Percentiles rank a stretch among this genome's conserved stretches.
Evolutionary conservation across 2,113 vertebrate genomes (phyloP).

Genomic region (Epinephelus fuscoguttatus): DNA sequence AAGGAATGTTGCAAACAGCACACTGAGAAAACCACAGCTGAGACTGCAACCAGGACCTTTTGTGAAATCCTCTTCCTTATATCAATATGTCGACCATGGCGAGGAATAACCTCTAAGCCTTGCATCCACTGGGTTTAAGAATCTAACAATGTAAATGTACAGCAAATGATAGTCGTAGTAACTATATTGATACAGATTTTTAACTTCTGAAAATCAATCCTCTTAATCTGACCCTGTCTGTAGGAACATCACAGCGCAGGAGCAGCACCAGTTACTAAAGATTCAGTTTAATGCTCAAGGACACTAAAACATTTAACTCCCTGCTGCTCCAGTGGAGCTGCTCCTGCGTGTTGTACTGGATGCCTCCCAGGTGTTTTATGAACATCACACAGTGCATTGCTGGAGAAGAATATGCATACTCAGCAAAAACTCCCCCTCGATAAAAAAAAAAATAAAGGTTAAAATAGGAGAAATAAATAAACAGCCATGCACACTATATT

Average conservation of each 20-base stretch:
- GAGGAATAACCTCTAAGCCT: neutral
- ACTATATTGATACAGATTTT: neutral
- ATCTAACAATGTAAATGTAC: neutral
- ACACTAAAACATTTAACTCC: constrained; percentile 34
- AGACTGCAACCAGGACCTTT: neutral
- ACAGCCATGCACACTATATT: constrained; percentile 77
- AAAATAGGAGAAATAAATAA: constrained; percentile 29
- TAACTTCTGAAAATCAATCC: constrained; percentile 2
- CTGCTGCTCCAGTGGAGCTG: constrained; percentile 26
- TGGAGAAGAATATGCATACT: constrained; percentile 33
- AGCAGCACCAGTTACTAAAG: constrained; percentile 15
- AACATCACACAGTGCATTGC: constrained; percentile 36
- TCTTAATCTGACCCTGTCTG: neutral
- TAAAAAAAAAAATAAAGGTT: constrained; percentile 8
- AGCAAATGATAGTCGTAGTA: neutral
- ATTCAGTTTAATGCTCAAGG: constrained; percentile 28
- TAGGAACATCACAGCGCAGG: constrained; percentile 11
- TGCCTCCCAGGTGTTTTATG: constrained; percentile 54
- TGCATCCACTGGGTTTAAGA: neutral
- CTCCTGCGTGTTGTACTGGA: constrained; percentile 4
- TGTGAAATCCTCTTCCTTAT: neutral
- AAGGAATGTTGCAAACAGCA: too few species aligned
- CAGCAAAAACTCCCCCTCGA: constrained; percentile 24
- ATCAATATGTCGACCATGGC: neutral
- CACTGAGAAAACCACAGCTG: too few species aligned